phyloP scores from a whole-genome alignment of 2,888 invertebrate species.

The Drosophila bunnanda region DNA sequence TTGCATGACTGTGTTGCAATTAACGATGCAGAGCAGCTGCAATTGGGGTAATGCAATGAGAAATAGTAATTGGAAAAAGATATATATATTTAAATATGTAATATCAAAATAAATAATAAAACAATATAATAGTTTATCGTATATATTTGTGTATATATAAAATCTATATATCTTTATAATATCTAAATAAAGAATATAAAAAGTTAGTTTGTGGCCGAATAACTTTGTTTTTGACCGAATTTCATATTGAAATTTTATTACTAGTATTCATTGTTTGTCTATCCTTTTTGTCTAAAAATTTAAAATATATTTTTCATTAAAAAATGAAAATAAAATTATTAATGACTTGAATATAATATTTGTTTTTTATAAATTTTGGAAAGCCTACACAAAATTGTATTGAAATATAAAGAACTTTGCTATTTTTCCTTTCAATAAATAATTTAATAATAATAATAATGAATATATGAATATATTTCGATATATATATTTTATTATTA shows the following conservation, averaged over 20 bases:
- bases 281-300: neutral
- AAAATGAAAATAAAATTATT: no score
- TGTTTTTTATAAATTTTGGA: neutral
- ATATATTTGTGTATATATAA: no score
- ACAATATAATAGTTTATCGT: no score
- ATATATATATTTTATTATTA: no score
- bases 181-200: no score
- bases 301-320: no score
- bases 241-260: neutral
- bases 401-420: neutral
- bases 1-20: conserved; percentile 62
- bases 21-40: conserved; percentile 67
- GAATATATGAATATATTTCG: no score
- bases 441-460: no score
- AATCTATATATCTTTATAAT: no score
- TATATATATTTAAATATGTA: neutral
- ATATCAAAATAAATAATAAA: neutral
- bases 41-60: conserved; percentile 58
- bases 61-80: conserved; percentile 15
- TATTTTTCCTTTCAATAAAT: neutral
- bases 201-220: no score
- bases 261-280: neutral
- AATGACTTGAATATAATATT: neutral
- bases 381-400: neutral
- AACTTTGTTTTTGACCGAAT: neutral